Evolutionary conservation across 2,888 invertebrate genomes (phyloP), one percentile per base, ranked within the genome.

Genomic region (Mythimna ferrago): DNA sequence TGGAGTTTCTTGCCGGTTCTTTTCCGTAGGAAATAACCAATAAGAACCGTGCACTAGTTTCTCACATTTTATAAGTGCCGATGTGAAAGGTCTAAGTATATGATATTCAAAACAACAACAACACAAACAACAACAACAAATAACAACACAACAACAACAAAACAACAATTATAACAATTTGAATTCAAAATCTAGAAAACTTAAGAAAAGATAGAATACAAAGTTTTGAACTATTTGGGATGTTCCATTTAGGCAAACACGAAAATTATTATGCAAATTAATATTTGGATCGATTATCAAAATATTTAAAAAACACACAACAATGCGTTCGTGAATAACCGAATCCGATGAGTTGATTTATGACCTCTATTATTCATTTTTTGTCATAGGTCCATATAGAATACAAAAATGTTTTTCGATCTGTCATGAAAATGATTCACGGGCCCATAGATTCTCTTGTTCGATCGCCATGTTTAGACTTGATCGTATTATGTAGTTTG

Each of bases 321-420:
- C 48, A 16, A 48, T 65, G 53, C 41, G 32, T 32, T 53, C 66
- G 19, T 64, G 63, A 78, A 70, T 48, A 56, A 21, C 57, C 57
- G 63, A 69, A 69, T 71, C 53, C 62, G 67, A 51, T 71, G 65
- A 68, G 54, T 61, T 71, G 73, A 82, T 83, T 71, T 82, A 76
- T 56, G 66, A n/a, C 16, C 21, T 35, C 35, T 41, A 65, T 69
- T 68, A 48, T 63, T 68, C 71, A 48, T 60, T 68, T 48, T 68
- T 69, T 61, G 73, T 69, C 5, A 38, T 53, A 58, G 32, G 16
- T 67, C 68, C 56, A 69, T 66, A 83, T 76, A 56, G 5, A 48
- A 48, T 19, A 48, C 16, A 48, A 16, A 19, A 69, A 72, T 65
- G 56, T 38, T 69, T 66, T 66, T 70, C 14, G 62, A 61, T 10